These are phyloP conservation scores for Forficula auricularia DNA, from an alignment of 1,140 invertebrate genomes.

Conservation along the genomic window DNA sequence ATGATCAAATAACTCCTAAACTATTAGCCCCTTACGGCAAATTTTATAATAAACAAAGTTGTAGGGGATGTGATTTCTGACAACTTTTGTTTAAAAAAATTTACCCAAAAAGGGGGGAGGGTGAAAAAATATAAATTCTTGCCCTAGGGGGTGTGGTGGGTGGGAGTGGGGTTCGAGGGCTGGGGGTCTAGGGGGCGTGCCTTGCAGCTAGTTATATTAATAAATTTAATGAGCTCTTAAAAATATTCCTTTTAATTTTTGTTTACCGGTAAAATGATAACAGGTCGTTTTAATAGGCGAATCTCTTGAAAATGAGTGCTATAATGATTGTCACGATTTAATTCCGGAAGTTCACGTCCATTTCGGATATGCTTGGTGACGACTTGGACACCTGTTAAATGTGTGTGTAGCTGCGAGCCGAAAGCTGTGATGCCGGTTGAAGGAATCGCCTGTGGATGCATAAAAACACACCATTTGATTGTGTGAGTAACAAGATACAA, in stretches of 20 bases:
- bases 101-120: too few relatives aligned
- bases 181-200: too few relatives aligned
- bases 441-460: conserved; percentile 47
- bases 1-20: too few relatives aligned
- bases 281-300: conserved; percentile 55
- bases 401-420: conserved; percentile 92
- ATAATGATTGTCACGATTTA: conserved; percentile 91
- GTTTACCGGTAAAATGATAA: conserved; percentile 66
- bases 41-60: too few relatives aligned
- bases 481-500: too few relatives aligned
- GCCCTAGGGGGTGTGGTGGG: too few relatives aligned
- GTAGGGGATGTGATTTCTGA: too few relatives aligned
- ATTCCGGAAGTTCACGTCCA: conserved; percentile 52
- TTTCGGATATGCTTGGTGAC: conserved; percentile 70
- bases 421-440: conserved; percentile 75
- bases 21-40: too few relatives aligned
- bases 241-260: neutral
- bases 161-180: too few relatives aligned
- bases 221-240: neutral
- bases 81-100: too few relatives aligned
- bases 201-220: too few relatives aligned
- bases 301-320: conserved; percentile 98
- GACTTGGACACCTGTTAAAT: conserved; percentile 72
- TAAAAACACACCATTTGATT: conserved; percentile 1
- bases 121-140: too few relatives aligned